Percentiles rank a stretch among this genome's conserved stretches.
These are phyloP conservation scores for Phenganax subtilis DNA, from an alignment of 92 coral and sea anemone genomes.

Conservation along the genomic window DNA sequence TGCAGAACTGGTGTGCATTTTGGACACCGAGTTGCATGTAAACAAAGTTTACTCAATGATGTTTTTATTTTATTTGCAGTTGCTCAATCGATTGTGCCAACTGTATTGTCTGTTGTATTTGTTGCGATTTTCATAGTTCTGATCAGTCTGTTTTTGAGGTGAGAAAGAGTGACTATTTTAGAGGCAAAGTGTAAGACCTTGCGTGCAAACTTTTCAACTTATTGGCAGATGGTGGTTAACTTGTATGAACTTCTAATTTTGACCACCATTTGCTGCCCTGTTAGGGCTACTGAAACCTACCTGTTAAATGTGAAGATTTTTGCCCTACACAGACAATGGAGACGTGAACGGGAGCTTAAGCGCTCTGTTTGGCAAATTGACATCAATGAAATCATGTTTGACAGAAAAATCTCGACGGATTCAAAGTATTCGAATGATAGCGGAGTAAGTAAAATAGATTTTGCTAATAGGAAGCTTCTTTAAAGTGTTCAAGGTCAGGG, in stretches of 20 bases:
- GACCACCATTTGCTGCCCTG: no score
- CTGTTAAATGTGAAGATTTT: background rate
- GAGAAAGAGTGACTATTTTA: background rate
- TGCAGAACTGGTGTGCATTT: background rate
- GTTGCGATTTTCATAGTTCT: slow-evolving; percentile 5
- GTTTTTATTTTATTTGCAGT: background rate
- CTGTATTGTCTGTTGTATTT: background rate
- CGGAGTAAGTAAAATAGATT: slow-evolving; percentile 16
- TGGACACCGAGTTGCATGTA: background rate
- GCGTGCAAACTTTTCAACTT: no score
- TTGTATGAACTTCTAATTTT: no score
- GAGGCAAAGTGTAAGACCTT: no score
- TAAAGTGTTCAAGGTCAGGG: no score
- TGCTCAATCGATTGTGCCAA: background rate
- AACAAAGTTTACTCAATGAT: background rate
- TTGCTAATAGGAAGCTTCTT: background rate
- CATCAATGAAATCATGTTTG: slow-evolving; percentile 20
- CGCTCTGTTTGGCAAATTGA: slow-evolving; percentile 34
- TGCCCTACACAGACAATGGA: slow-evolving; percentile 19
- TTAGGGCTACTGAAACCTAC: no score
- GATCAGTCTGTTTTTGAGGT: slow-evolving; percentile 5
- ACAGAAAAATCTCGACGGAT: slow-evolving; percentile 31
- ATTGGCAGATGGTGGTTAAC: no score
- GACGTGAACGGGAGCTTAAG: slow-evolving; percentile 17
- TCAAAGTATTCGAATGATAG: slow-evolving; percentile 26